Evolutionary conservation across 2,888 invertebrate genomes (phyloP).

Genomic region (Formica aserva): DNA sequence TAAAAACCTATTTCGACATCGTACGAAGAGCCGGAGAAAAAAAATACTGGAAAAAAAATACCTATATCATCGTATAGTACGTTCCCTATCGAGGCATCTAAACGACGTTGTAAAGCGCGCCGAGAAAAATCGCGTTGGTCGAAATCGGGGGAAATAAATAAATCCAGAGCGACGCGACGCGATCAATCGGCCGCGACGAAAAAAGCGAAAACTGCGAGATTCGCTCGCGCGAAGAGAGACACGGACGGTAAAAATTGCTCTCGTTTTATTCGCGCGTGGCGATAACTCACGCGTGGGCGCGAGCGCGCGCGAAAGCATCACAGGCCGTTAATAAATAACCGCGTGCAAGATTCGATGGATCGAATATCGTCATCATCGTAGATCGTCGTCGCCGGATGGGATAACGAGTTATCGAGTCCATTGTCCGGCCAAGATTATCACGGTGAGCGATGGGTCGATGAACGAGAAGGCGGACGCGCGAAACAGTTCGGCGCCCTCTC

Average conservation of each 20-base stretch:
- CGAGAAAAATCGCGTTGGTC: conserved; percentile 25
- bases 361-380: conserved; percentile 6
- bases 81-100: conserved; percentile 30
- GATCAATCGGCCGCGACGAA: conserved; percentile 27
- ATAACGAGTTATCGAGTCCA: conserved; percentile 47
- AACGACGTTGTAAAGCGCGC: conserved; percentile 30
- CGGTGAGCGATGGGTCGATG: conserved; percentile 43
- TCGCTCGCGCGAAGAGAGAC: neutral
- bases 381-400: neutral
- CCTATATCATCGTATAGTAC: neutral
- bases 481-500: conserved; percentile 24
- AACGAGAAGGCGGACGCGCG: conserved; percentile 38
- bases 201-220: conserved; percentile 12
- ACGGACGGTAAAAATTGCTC: conserved; percentile 21
- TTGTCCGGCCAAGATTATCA: conserved; percentile 50
- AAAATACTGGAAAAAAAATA: neutral
- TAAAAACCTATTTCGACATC: neutral
- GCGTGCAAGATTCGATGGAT: neutral
- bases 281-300: neutral
- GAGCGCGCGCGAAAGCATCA: neutral
- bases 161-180: conserved; percentile 14
- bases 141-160: conserved; percentile 5
- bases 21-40: neutral
- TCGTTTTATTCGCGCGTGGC: conserved; percentile 6
- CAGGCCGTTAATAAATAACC: conserved; percentile 31